Base-by-base conservation (phyloP, 2,113 vertebrate genomes). In the Pedionomus torquatus region DNA sequence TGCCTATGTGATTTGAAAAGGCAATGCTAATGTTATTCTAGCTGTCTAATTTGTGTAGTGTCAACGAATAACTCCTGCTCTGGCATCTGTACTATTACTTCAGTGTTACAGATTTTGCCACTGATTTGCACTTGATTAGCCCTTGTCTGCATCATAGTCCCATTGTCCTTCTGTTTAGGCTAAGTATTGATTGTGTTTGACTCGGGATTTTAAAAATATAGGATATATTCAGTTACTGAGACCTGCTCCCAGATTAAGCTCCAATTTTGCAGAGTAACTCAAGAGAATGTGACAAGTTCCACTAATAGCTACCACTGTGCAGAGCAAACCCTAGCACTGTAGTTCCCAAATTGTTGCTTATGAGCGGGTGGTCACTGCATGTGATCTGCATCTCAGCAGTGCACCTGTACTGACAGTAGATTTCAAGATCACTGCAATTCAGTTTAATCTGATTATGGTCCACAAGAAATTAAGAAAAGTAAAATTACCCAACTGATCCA, bases 81-180 rank as follows among this genome's bases (percentile, higher is more conserved):
- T 69, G 70, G 17, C 24, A 51, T 12, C 23, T 78, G 26, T 43
- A 1, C 31, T 71, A 2, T 78, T 89, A 76, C 61, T 78, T 43
- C 61, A 63, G 84, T 41, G 31, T 84, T 83, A 63, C 6, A 33
- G 75, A 70, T 91, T 93, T 89, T 85, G 66, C 71, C 37, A 1
- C 71, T 93, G 75, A 87, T 96, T 70, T 89, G 60, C 41, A 37
- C 46, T 63, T 71, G 65, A 95, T 94, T 93, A 89, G 33, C 33
- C 44, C 66, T 87, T 88, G 63, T 80, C 37, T 83, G 87, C 82
- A 66, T 93, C 70, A 65, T 1, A 43, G 49, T 30, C 49, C 78
- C 28, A 65, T 69, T 95, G 87, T 86, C 39, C 66, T 87, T 35
- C 11, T 35, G 16, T 76, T 82, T 76, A 51, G 85, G 55, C 52